Conservation (phyloP, 2,113 vertebrate species). For the Perca flavescens region DNA sequence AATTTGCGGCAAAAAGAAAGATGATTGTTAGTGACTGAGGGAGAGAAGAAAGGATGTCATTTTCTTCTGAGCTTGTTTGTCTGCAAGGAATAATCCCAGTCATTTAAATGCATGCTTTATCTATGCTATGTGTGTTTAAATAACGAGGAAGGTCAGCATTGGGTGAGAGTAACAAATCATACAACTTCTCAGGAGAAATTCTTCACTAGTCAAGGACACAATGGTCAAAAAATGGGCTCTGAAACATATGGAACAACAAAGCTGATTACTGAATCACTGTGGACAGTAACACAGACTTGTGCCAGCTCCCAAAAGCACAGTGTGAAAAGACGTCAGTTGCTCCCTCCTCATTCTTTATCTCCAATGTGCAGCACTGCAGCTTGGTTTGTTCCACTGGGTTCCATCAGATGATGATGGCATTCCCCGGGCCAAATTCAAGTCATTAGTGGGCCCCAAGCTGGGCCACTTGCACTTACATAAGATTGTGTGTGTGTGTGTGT, state of each 20-base stretch:
- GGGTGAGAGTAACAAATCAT: slow-evolving; percentile 22
- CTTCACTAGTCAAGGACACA: slow-evolving; percentile 31
- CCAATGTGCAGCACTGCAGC: slow-evolving; percentile 53
- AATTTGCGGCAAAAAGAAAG: slow-evolving; percentile 33
- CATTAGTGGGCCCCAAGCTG: slow-evolving; percentile 70
- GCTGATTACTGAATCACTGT: slow-evolving; percentile 62
- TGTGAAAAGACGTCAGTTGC: slow-evolving; percentile 68
- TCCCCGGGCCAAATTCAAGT: slow-evolving; percentile 67
- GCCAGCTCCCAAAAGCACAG: slow-evolving; percentile 60
- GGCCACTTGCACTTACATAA: slow-evolving; percentile 61
- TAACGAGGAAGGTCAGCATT: slow-evolving; percentile 28
- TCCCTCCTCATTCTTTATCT: slow-evolving; percentile 58
- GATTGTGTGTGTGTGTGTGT: slow-evolving; percentile 6
- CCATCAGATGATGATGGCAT: slow-evolving; percentile 59
- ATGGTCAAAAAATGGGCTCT: slow-evolving; percentile 33
- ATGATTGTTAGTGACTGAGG: slow-evolving; percentile 17
- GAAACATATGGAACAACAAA: slow-evolving; percentile 58
- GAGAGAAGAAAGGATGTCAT: slow-evolving; percentile 38
- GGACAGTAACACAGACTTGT: slow-evolving; percentile 40
- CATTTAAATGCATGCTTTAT: slow-evolving; percentile 41
- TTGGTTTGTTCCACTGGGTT: slow-evolving; percentile 64
- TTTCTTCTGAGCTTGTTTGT: slow-evolving; percentile 44
- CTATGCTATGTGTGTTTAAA: slow-evolving; percentile 39
- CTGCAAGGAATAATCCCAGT: slow-evolving; percentile 40
- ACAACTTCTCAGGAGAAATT: slow-evolving; percentile 38